phyloP scores from a whole-genome alignment of 2,797 vertebrate species.

The Melanotaenia parkinsoni region DNA sequence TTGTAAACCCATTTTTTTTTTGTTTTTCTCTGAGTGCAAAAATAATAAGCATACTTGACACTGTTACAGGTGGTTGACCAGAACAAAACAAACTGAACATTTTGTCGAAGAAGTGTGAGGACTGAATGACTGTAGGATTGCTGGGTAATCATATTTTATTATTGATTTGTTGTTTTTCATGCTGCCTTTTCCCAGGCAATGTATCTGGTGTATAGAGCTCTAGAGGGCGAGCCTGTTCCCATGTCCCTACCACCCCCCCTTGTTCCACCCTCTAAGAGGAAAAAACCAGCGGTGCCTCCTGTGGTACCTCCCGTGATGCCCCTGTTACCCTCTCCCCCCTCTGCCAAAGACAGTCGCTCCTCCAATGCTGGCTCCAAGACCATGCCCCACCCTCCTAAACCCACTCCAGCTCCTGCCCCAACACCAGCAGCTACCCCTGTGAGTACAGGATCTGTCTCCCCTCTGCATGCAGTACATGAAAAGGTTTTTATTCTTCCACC shows the following conservation, averaged over 20 bases:
- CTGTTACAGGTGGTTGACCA: slow-evolving; percentile 5
- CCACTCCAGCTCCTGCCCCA: slow-evolving; percentile 70
- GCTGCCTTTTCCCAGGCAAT: slow-evolving; percentile 87
- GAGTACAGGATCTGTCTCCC: slow-evolving; percentile 60
- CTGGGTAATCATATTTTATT: slow-evolving; percentile 41
- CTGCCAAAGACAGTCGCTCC: slow-evolving; percentile 88
- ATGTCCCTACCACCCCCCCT: slow-evolving; percentile 93
- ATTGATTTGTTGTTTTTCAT: slow-evolving; percentile 22
- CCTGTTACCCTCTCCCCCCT: slow-evolving; percentile 87
- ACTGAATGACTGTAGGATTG: slow-evolving; percentile 15
- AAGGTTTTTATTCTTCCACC: slow-evolving; percentile 19
- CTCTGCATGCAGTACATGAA: slow-evolving; percentile 30
- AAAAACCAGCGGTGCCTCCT: slow-evolving; percentile 85
- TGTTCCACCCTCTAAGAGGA: slow-evolving; percentile 96
- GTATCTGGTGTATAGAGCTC: slow-evolving; percentile 97
- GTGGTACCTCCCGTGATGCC: slow-evolving; percentile 85
- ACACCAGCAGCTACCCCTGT: slow-evolving; percentile 84
- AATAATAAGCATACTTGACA: neutral
- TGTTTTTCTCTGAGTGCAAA: neutral
- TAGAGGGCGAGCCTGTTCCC: slow-evolving; percentile 96
- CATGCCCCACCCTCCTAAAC: slow-evolving; percentile 86
- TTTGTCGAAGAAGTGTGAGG: slow-evolving; percentile 25
- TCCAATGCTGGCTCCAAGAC: slow-evolving; percentile 85
- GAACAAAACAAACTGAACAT: slow-evolving; percentile 18
- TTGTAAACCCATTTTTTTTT: neutral